A percentile compares a stretch with the other conserved stretches of the same genome.
Evolutionary conservation across 1,140 invertebrate species (phyloP).

Genomic region (Oncopodura yosiiana): DNA sequence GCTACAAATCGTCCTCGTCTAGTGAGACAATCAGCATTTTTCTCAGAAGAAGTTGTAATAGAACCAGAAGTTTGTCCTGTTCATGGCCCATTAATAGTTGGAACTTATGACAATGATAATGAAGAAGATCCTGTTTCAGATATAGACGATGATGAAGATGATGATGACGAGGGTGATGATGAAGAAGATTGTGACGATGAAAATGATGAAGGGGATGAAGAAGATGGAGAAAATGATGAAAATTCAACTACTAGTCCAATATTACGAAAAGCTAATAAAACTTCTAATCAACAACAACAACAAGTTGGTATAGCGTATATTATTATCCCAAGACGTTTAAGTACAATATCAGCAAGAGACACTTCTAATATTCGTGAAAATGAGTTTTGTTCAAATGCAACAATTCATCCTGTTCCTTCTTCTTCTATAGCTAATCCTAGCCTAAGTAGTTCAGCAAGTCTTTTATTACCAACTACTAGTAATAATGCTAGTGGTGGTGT

Average conservation of each 20-base stretch:
- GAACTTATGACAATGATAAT: slow-evolving; percentile 29
- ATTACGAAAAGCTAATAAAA: slow-evolving; percentile 10
- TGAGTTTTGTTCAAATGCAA: not conserved
- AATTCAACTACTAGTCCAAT: slow-evolving; percentile 28
- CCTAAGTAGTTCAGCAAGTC: not conserved
- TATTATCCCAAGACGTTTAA: slow-evolving; percentile 36
- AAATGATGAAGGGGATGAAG: slow-evolving; percentile 26
- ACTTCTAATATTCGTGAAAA: slow-evolving; percentile 6
- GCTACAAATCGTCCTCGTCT: slow-evolving; percentile 32
- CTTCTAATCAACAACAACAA: slow-evolving; percentile 15
- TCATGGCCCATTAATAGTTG: slow-evolving; percentile 25
- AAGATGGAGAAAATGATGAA: slow-evolving; percentile 15
- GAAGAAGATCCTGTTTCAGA: slow-evolving; percentile 16
- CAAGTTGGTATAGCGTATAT: slow-evolving; percentile 23
- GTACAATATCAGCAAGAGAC: slow-evolving; percentile 36
- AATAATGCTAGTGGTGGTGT: too few species aligned
- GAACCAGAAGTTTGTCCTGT: slow-evolving; percentile 34
- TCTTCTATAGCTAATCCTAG: not conserved
- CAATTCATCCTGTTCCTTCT: slow-evolving; percentile 3
- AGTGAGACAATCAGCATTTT: slow-evolving; percentile 32
- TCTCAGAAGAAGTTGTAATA: slow-evolving; percentile 34
- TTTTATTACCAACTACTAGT: not conserved
- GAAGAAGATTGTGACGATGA: slow-evolving; percentile 23
- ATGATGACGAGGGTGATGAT: slow-evolving; percentile 23
- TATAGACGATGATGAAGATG: slow-evolving; percentile 24